Evolutionary conservation across 1,140 invertebrate species (phyloP), one percentile per base, ranked within the genome.

Genomic region (Scaptomyza montana): DNA sequence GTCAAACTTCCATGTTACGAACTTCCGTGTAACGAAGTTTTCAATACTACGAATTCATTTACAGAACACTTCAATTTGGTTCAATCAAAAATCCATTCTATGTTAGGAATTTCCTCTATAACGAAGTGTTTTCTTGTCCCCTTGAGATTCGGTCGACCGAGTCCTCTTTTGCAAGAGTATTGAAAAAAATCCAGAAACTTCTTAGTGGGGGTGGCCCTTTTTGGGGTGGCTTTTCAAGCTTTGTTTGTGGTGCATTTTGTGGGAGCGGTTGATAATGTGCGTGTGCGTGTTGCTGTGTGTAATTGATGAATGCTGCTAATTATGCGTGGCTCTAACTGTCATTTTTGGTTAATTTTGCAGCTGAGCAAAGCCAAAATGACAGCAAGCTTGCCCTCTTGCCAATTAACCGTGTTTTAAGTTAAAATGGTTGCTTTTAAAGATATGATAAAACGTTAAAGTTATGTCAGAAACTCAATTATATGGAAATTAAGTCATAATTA

Each of bases 301-400:
- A 78, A 78, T 78, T 78, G 77, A 78, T 78, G 77, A 78, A 69
- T 54, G 63, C 76, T 54, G 53, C 78, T 78, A 78, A 78, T 78
- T 78, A 78, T 64, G 45, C 50, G 43, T 54, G 69, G 77, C 76
- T 78, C 73, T 60, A 64, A 73, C 62, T 78, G 77, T 78, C 77
- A 78, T 69, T 78, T 68, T 60, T 45, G 41, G 25, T 49, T 13
- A 41, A 39, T 68, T 61, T 51, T 12, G 21, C 61, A 61, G 59
- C 49, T 53, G 36, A 59, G 45, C 55, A 46, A 33, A 45, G 41
- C 3, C 12, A 46, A 30, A 46, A 3, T 39, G 36, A 19, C 45
- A 21, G 33, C 9, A 5, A 41, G 3, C 9, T 12, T 1, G 12
- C 12, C 25, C 28, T 45, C 47, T 63, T n/a, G 39, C n/a, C 12